Conservation (phyloP, 1,140 invertebrate genomes). For the Ceratina calcarata region DNA sequence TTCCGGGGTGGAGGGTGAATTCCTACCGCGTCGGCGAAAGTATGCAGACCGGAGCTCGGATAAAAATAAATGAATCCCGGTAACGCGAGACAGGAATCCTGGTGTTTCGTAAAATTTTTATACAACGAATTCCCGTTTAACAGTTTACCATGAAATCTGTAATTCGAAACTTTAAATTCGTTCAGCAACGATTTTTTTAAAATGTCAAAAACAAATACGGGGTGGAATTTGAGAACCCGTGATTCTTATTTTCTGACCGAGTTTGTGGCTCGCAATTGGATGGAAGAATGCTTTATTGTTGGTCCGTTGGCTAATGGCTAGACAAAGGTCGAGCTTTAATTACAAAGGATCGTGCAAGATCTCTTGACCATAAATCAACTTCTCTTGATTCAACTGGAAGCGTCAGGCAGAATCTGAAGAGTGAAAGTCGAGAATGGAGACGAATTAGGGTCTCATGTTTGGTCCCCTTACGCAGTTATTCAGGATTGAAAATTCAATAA, state of each 20-base stretch:
- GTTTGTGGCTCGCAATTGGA: not conserved
- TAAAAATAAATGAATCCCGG: slow-evolving; percentile 18
- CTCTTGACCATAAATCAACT: not conserved
- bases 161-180: too few species aligned
- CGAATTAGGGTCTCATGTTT: not conserved
- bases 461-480: too few species aligned
- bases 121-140: not conserved
- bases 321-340: slow-evolving; percentile 8
- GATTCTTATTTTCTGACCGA: not conserved
- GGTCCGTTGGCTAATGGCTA: not conserved
- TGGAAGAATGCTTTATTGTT: not conserved
- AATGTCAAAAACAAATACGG: too few species aligned
- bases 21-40: not conserved
- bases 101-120: not conserved
- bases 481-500: too few species aligned
- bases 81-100: not conserved
- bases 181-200: too few species aligned
- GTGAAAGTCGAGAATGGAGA: not conserved
- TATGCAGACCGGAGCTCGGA: not conserved
- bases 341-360: not conserved
- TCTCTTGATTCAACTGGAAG: not conserved
- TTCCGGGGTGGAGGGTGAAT: not conserved
- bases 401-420: not conserved
- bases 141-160: not conserved
- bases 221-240: not conserved